Base-by-base conservation (phyloP, 2,113 vertebrate species). In the Paralichthys olivaceus region DNA sequence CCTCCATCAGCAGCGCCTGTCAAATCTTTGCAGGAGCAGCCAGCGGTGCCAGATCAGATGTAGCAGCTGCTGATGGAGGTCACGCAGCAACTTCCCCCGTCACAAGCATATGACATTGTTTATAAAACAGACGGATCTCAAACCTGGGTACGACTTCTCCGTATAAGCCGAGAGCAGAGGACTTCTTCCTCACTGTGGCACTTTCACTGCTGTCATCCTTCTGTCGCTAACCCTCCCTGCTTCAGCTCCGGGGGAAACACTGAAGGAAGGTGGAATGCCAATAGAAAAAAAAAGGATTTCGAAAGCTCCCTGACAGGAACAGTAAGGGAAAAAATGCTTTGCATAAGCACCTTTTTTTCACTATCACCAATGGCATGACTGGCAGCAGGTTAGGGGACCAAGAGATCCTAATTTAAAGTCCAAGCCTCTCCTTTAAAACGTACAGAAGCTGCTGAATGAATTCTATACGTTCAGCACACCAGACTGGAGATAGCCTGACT, bases 301-400 rank as follows among this genome's bases (percentile, higher is more conserved):
- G 82, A 86, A 89, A 86, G 79, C 72, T 60, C 37, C 59, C 80
- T 84, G 88, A 90, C 84, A 84, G 81, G 76, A 87, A 86, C 77
- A 82, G 86, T 65, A 59, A 71, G 70, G 37, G 69, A 23, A 12
- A 20, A n/a, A 85, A 86, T 59, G 81, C 75, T 87, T 82, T 85
- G 84, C 88, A 86, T 86, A 86, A 85, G 87, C 84, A 89, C 85
- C 29, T 84, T 87, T 86, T 79, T 43, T 43, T 58, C 59, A 47
- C 47, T 77, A 23, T 77, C 73, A 69, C 63, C 77, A 68, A 26
- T 68, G 68, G 75, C 80, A 65, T 84, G 87, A 89, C 79, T 88
- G 81, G 77, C 81, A 85, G 86, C 80, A 72, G 79, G 84, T 86
- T 80, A 69, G 19, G 69, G 58, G 26, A 78, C 59, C 59, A 69